A percentile compares a stretch with the other conserved stretches of the same genome.
These are phyloP conservation scores for Thermophis baileyi DNA, from an alignment of 2,113 vertebrate genomes.

Conservation along the genomic window DNA sequence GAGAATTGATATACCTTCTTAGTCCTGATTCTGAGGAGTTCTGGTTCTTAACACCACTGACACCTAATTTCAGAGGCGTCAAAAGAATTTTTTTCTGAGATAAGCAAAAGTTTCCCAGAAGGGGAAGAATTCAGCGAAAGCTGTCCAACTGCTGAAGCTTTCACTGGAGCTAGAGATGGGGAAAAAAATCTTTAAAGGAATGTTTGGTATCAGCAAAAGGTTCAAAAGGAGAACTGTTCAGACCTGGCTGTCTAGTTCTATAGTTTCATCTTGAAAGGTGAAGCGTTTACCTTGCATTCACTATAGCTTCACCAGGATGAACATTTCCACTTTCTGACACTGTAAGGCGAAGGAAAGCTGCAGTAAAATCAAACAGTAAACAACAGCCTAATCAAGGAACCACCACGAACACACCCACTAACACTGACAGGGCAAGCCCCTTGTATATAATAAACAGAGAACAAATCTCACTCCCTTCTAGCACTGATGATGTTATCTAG, in stretches of 20 bases:
- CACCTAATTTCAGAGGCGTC: not conserved
- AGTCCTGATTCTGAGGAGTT: not conserved
- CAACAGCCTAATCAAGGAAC: too few relatives aligned
- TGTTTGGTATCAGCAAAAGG: not conserved
- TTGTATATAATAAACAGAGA: too few relatives aligned
- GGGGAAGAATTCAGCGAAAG: not conserved
- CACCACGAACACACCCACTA: too few relatives aligned
- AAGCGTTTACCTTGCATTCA: not conserved
- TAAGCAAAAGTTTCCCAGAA: not conserved
- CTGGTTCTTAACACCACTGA: not conserved
- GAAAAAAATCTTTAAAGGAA: not conserved
- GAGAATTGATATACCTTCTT: not conserved
- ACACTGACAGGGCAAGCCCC: too few relatives aligned
- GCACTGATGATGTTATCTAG: too few relatives aligned
- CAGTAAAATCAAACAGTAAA: too few relatives aligned
- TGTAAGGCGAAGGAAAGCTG: not conserved
- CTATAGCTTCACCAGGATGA: not conserved
- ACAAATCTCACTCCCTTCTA: too few relatives aligned
- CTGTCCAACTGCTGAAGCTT: not conserved
- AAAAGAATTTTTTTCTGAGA: not conserved
- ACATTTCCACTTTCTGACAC: not conserved
- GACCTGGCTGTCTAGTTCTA: not conserved
- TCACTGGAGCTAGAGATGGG: not conserved
- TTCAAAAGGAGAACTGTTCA: not conserved
- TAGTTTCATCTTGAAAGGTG: not conserved